Evolutionary conservation across 2,113 vertebrate genomes (phyloP).

Genomic region (Notarius lentiginosus): DNA sequence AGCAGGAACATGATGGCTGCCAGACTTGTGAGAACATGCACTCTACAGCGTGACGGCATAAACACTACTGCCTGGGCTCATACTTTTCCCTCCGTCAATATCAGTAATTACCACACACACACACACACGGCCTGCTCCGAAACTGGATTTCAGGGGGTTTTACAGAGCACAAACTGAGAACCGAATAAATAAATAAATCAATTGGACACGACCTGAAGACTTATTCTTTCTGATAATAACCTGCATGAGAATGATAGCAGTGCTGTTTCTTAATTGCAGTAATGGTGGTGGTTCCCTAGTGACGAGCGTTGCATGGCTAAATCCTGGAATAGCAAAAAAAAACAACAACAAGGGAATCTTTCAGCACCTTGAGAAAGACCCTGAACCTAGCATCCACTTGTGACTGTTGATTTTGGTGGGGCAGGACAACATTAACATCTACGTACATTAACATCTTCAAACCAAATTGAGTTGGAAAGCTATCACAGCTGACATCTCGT

Average conservation of each 20-base stretch:
- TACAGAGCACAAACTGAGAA: not conserved
- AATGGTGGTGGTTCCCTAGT: not conserved
- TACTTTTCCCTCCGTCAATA: constrained; percentile 10
- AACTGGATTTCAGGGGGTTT: not conserved
- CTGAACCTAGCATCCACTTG: not conserved
- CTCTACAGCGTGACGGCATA: constrained; percentile 35
- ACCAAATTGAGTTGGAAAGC: not conserved
- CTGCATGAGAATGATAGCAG: not conserved
- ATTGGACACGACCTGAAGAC: not conserved
- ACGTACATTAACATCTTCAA: not conserved
- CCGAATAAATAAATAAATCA: not conserved
- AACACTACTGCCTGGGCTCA: constrained; percentile 26
- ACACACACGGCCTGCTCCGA: not conserved
- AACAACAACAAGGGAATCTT: not conserved
- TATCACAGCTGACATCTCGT: not conserved
- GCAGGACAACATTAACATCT: not conserved
- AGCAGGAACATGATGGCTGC: constrained; percentile 26
- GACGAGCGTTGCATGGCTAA: not conserved
- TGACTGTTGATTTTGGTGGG: not conserved
- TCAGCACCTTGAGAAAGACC: not conserved
- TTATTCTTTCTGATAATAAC: not conserved
- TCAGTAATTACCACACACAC: not conserved
- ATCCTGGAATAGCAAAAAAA: not conserved
- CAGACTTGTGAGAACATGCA: constrained; percentile 51
- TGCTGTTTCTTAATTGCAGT: not conserved